phyloP scores from a whole-genome alignment of 1,140 invertebrate genomes.

The Brachionus angularis region DNA sequence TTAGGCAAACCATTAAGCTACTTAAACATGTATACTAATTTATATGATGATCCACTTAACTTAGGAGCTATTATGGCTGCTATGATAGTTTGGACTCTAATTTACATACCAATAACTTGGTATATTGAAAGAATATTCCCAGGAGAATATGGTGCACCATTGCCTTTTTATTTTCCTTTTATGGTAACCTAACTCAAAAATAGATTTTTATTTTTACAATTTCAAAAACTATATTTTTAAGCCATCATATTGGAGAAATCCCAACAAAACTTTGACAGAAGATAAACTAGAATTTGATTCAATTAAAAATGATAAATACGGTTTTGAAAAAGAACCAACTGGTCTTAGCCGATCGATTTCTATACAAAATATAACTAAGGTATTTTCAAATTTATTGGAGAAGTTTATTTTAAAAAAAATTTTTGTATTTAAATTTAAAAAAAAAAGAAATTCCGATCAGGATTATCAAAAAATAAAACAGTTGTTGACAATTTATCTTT shows the following conservation, averaged over 20 bases:
- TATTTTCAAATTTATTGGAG: conserved; percentile 58
- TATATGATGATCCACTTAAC: conserved; percentile 27
- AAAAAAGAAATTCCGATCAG: conserved; percentile 29
- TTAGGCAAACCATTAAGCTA: conserved; percentile 17
- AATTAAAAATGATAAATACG: conserved; percentile 8
- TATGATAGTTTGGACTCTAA: conserved; percentile 61
- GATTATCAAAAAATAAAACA: conserved; percentile 47
- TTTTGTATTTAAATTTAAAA: no score
- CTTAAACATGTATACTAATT: conserved; percentile 4
- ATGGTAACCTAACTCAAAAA: conserved; percentile 61
- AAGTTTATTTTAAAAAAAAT: no score
- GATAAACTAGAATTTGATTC: background rate
- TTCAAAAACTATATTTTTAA: background rate
- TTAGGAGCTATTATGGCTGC: background rate
- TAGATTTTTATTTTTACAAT: conserved; percentile 53
- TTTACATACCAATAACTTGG: conserved; percentile 61
- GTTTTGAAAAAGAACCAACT: conserved; percentile 37
- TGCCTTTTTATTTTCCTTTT: conserved; percentile 60
- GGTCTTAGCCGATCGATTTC: conserved; percentile 44
- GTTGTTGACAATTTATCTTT: conserved; percentile 67
- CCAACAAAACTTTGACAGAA: background rate
- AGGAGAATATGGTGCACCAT: conserved; percentile 62
- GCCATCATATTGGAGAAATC: conserved; percentile 13
- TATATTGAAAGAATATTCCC: conserved; percentile 67
- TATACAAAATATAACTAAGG: conserved; percentile 63